Conservation (phyloP, 2,888 invertebrate genomes). For the Ceriagrion tenellum region DNA sequence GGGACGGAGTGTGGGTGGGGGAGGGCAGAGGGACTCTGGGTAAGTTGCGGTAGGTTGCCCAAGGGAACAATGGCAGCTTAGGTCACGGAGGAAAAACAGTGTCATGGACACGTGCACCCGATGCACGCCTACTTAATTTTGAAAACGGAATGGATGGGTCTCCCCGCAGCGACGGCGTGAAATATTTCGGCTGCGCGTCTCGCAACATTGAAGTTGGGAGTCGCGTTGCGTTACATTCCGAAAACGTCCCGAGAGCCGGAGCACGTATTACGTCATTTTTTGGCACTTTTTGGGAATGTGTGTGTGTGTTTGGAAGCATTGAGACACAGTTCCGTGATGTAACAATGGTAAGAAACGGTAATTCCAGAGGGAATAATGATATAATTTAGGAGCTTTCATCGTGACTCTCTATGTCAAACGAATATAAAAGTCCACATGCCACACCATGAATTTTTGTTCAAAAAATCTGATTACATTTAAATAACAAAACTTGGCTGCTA, state of each 20-base stretch:
- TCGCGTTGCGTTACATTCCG: not conserved
- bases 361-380: too few species aligned
- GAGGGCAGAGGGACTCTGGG: not conserved
- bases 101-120: slow-evolving; percentile 37
- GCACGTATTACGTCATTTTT: not conserved
- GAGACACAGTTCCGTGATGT: not conserved
- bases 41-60: slow-evolving; percentile 1
- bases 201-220: slow-evolving; percentile 21
- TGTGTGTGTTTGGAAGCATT: not conserved
- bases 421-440: too few species aligned
- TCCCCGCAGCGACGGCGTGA: not conserved
- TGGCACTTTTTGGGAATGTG: not conserved
- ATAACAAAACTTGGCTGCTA: too few species aligned
- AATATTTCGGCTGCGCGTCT: slow-evolving; percentile 10
- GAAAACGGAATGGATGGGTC: slow-evolving; percentile 1
- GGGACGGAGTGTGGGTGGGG: not conserved
- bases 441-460: too few species aligned
- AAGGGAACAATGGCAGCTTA: slow-evolving; percentile 41
- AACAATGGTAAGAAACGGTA: not conserved
- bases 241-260: not conserved
- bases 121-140: slow-evolving; percentile 32
- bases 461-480: too few species aligned
- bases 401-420: too few species aligned
- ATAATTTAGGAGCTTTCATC: too few species aligned
- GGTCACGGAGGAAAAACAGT: slow-evolving; percentile 59